phyloP scores from a whole-genome alignment of 2,797 vertebrate genomes.

The Phrynocephalus vlangalii region DNA sequence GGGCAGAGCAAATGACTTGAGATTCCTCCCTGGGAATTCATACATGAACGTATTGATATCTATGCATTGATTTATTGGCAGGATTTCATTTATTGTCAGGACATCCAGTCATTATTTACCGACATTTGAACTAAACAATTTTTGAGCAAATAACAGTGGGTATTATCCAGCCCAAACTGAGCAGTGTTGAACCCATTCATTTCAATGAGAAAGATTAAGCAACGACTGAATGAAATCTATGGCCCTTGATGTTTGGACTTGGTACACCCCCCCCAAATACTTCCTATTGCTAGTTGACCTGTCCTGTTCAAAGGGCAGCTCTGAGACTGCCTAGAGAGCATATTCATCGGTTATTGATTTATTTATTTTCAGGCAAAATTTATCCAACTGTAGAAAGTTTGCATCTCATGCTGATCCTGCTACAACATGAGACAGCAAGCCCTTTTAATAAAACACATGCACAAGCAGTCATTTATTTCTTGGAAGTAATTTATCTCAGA shows the following conservation, averaged over 20 bases:
- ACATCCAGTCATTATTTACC: not conserved
- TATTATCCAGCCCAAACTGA: not conserved
- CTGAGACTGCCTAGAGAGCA: slow-evolving; percentile 24
- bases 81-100: not conserved
- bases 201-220: not conserved
- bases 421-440: slow-evolving; percentile 55
- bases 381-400: slow-evolving; percentile 57
- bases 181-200: not conserved
- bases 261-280: too few species aligned
- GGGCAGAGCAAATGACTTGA: too few species aligned
- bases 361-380: slow-evolving; percentile 23
- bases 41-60: too few species aligned
- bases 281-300: not conserved
- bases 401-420: slow-evolving; percentile 49
- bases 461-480: slow-evolving; percentile 63
- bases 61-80: too few species aligned
- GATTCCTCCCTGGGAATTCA: too few species aligned
- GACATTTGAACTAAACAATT: not conserved
- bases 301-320: slow-evolving; percentile 44
- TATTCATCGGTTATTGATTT: slow-evolving; percentile 36
- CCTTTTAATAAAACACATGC: slow-evolving; percentile 50
- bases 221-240: too few species aligned
- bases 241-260: not conserved
- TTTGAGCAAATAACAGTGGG: slow-evolving; percentile 5
- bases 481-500: slow-evolving; percentile 60